A percentile compares a stretch with the other conserved stretches of the same genome.
Conservation (phyloP, 64 coral and sea anemone species). For the Dendronephthya gigantea region DNA sequence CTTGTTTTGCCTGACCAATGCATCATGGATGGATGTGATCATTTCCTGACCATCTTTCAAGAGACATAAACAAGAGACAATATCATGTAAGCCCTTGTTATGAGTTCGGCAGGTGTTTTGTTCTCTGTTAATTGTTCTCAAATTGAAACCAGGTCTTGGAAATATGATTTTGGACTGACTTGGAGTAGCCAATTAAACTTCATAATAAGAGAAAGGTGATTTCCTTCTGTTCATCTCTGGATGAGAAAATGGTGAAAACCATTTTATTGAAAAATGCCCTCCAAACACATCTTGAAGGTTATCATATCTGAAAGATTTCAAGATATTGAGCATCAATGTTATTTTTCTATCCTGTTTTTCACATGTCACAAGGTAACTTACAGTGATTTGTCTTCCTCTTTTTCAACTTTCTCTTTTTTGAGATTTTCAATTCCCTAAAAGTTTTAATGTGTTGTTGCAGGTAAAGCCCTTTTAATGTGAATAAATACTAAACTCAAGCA, state of each 20-base stretch:
- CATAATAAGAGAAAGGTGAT: not conserved
- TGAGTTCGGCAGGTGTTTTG: too few relatives aligned
- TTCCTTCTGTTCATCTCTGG: not conserved
- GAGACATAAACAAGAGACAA: too few relatives aligned
- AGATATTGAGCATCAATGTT: not conserved
- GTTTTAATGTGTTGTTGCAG: not conserved
- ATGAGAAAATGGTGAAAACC: constrained; percentile 12
- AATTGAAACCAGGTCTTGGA: too few relatives aligned
- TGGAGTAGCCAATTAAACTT: not conserved
- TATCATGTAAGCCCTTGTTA: too few relatives aligned
- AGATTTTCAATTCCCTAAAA: constrained; percentile 85
- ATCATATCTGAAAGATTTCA: constrained; percentile 18
- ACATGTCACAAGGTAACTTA: not conserved
- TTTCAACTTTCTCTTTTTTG: constrained; percentile 53
- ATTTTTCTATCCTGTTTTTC: not conserved
- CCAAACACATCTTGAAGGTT: constrained; percentile 9
- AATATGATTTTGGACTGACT: not conserved
- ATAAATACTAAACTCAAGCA: too few relatives aligned
- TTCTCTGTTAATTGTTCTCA: too few relatives aligned
- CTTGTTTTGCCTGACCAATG: too few relatives aligned
- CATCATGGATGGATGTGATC: too few relatives aligned
- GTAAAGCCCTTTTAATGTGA: not conserved
- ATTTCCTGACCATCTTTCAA: too few relatives aligned
- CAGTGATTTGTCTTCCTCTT: not conserved
- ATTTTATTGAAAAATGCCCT: not conserved